phyloP scores from a whole-genome alignment of 1,140 invertebrate species.

The Hetaerina americana region DNA sequence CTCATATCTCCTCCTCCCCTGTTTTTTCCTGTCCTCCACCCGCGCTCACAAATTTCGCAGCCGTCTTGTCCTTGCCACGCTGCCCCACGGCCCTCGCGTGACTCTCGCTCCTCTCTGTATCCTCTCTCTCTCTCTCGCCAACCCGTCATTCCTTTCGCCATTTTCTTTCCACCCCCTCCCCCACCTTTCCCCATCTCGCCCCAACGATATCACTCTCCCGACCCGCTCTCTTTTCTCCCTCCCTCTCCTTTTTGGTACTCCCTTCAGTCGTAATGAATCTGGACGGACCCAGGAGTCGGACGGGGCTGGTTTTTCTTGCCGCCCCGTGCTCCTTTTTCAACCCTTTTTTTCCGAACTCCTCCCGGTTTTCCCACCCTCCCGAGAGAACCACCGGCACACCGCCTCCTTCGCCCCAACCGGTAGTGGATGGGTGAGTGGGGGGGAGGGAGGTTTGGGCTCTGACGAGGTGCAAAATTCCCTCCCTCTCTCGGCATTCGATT shows the following conservation, averaged over 20 bases:
- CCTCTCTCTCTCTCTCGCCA: conserved; percentile 4
- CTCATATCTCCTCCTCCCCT: too few relatives aligned
- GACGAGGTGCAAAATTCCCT: neutral
- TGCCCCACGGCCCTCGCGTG: conserved; percentile 10
- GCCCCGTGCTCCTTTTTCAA: neutral
- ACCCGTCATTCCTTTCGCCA: too few relatives aligned
- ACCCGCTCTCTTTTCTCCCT: neutral
- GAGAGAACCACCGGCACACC: neutral
- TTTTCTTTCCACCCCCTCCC: neutral
- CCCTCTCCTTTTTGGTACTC: conserved; percentile 11
- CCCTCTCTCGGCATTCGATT: neutral
- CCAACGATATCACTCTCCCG: conserved; percentile 11
- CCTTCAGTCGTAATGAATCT: neutral
- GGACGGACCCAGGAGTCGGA: neutral
- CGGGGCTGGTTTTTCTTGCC: too few relatives aligned
- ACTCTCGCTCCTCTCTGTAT: conserved; percentile 4
- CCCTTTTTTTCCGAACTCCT: conserved; percentile 3
- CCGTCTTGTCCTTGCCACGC: conserved; percentile 6
- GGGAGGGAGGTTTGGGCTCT: neutral
- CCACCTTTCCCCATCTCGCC: conserved; percentile 6
- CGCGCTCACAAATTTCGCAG: too few relatives aligned
- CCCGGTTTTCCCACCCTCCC: neutral
- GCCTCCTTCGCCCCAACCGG: too few relatives aligned
- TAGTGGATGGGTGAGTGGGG: too few relatives aligned
- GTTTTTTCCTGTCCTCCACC: too few relatives aligned